Evolutionary conservation across 2,797 vertebrate species (phyloP).

Genomic region (Onychomys arenicola): DNA sequence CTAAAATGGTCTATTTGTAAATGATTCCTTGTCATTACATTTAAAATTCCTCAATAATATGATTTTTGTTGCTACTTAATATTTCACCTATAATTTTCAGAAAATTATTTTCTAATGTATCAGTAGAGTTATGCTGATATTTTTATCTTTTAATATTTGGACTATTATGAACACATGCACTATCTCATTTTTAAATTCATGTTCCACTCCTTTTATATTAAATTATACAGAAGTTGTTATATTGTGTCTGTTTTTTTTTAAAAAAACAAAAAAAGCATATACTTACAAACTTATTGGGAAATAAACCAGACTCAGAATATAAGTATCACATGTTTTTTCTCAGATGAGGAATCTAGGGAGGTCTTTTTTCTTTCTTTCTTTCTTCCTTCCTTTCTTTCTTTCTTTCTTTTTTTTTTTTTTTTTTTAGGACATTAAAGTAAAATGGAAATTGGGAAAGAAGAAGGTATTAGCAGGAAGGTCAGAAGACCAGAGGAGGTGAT

Average conservation of each 20-base stretch:
- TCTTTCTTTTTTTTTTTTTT: neutral
- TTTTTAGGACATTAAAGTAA: neutral
- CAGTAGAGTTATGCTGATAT: neutral
- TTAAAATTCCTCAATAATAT: neutral
- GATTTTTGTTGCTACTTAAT: neutral
- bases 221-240: neutral
- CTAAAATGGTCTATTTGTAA: neutral
- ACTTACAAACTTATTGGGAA: neutral
- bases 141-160: neutral
- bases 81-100: neutral
- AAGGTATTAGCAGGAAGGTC: neutral
- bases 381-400: neutral
- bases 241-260: conserved; percentile 1
- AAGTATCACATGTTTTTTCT: neutral
- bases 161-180: neutral
- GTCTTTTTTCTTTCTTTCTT: neutral
- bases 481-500: too few relatives aligned
- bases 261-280: neutral
- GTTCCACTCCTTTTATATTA: neutral
- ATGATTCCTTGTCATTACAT: neutral
- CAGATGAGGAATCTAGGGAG: neutral
- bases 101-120: neutral
- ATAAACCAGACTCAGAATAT: neutral
- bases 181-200: neutral
- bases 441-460: neutral